Evolutionary conservation across 2,888 invertebrate genomes (phyloP).

Genomic region (Baccha elongata): DNA sequence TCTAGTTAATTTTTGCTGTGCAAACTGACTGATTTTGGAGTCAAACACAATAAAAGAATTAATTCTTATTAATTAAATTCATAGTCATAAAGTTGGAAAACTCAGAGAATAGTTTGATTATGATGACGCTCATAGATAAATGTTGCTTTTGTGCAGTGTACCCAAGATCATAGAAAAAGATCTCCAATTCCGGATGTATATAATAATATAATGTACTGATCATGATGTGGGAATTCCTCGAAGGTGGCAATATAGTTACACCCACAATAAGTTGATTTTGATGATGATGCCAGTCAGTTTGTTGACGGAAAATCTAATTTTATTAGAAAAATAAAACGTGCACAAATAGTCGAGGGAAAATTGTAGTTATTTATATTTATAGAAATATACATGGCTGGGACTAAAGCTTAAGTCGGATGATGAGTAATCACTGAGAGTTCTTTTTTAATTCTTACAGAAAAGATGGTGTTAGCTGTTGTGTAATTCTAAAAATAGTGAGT

Average conservation of each 20-base stretch:
- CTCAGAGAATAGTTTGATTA: not conserved
- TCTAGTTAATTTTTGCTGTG: not conserved
- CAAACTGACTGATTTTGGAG: too few relatives aligned
- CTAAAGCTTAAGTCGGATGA: not conserved
- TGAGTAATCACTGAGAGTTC: not conserved
- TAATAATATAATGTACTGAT: not conserved
- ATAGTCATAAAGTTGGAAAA: not conserved
- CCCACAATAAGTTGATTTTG: not conserved
- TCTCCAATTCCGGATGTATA: slow-evolving; percentile 18
- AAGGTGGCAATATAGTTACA: slow-evolving; percentile 18
- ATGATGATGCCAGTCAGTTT: slow-evolving; percentile 23
- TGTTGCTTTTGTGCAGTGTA: not conserved
- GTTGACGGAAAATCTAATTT: slow-evolving; percentile 27
- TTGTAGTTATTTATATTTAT: slow-evolving; percentile 9
- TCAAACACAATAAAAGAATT: not conserved
- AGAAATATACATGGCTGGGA: slow-evolving; percentile 11
- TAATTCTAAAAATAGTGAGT: not conserved
- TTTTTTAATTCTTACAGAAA: not conserved
- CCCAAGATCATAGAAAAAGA: not conserved
- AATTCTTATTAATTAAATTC: slow-evolving; percentile 1
- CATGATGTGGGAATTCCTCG: slow-evolving; percentile 29
- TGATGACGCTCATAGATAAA: not conserved
- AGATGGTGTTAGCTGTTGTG: not conserved
- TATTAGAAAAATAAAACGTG: slow-evolving; percentile 23
- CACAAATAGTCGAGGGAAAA: not conserved